Base-by-base conservation (phyloP, 1,140 invertebrate species). In the Chlorops oryzae region DNA sequence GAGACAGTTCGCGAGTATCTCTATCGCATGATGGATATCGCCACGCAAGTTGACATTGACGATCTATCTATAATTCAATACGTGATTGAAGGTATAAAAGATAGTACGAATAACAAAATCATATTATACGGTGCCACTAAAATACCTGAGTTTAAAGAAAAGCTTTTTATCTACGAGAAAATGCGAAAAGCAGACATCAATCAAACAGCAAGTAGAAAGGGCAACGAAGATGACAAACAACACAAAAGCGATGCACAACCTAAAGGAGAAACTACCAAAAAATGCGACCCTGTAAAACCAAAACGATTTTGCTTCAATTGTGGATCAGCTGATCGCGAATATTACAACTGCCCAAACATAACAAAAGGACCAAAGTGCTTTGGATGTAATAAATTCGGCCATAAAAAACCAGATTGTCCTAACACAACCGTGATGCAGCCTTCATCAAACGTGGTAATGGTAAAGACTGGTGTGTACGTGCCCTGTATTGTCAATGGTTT, bases 11-110 rank as follows among this genome's bases (percentile, higher is more conserved):
- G 47, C 1, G 50, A 54, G n/a, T 65, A 59, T 38, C 48, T 52
- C 12, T 63, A 59, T 22, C 22, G 32, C 6, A 63, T 64, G 56
- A 9, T 55, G 7, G 61, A 66, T 27, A 57, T 68, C n/a, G 60
- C 61, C 10, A 25, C 57, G 7, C 60, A 62, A 40, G 61, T 50
- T 2, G 46, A 60, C 5, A 46, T 70, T 27, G 69, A 71, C 51
- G n/a, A 52, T 41, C 3, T 59, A 55, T 21, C 72, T 71, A 56
- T 32, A 38, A 17, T 58, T 71, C 43, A 62, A 21, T 70, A 72
- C 44, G 62, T 70, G 7, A 67, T 72, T n/a, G 60, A 70, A 41
- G 72, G 66, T 5, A 63, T 71, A 18, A 51, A 56, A 18, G 67
- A 69, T n/a, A 60, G 63, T 20, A 44, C 51, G n/a, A 52, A 43